Evolutionary conservation across 2,888 invertebrate genomes (phyloP), one percentile per base, ranked within the genome.

Genomic region (Aphidius colemani): DNA sequence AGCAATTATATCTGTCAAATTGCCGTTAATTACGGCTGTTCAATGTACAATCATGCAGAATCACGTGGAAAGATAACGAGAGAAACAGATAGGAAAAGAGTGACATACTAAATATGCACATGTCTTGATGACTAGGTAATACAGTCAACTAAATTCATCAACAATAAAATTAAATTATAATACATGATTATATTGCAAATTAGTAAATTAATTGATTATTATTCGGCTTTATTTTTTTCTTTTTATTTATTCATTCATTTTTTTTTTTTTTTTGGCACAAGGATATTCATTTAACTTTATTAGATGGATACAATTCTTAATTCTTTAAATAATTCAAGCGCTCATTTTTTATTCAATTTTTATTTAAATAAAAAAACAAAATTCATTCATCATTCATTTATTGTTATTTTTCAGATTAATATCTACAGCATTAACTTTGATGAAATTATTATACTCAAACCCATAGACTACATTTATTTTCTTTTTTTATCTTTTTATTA

Each of bases 21-120:
- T 61, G 49, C 63, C 67, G 63, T 68, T 63, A 66, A 61, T 61
- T 67, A 67, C 65, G 64, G 63, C 67, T 68, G 59, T 66, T 67
- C 66, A 67, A 61, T 61, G 64, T 59, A 62, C 50, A 62, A 61
- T 59, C 64, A 65, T 56, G 61, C 59, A 59, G 43, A 18, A 43
- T n/a, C 43, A 44, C 9, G 13, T 44, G 48, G 41, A 30, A 30
- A 5, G 30, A 30, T 30, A 30, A 30, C 3, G 30, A 30, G 30
- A 4, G 0, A 30, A 30, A 30, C 4, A 30, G 5, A 30, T 5
- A 30, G 30, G 5, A 2, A 30, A 30, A 30, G 5, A 30, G 5
- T 5, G 5, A 30, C 2, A 30, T 1, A 30, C 30, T 3, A 30
- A 30, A 30, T 30, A 30, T 30, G 30, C 30, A 30, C 30, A 30